Base-by-base conservation (phyloP, 2,113 vertebrate genomes). In the Hyperoodon ampullatus region DNA sequence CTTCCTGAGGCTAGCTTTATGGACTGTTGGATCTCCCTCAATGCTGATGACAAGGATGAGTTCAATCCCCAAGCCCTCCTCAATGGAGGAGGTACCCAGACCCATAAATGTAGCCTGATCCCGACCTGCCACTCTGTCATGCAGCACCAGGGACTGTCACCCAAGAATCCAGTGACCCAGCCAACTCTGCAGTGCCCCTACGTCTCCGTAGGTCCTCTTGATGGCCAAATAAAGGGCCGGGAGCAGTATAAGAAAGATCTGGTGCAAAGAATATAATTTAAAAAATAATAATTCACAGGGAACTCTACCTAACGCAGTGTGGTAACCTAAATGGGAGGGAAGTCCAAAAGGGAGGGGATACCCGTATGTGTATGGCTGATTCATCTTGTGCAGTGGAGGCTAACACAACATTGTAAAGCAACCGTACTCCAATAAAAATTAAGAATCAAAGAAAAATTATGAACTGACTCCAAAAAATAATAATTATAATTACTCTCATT, bases 161-260 rank as follows among this genome's bases (percentile, higher is more conserved):
- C 30, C 68, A 66, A 93, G 88, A 90, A 90, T 44, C 61, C 16
- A 85, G 30, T 12, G n/a, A 21, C 35, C 35, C 61, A 72, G 30
- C 1, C 47, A 60, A 80, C 5, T 77, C 60, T 42, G 13, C 9
- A 5, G 0, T 1, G 14, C 8, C 19, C 26, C 21, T 6, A 1
- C 39, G 18, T 74, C 28, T 53, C 82, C 50, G 21, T 0, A 83
- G 77, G 23, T 70, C 70, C 65, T 81, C 44, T 24, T 16, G 30
- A 30, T 18, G 47, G 26, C 18, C 13, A 75, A 74, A 81, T 8
- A 63, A 70, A 82, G n/a, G 30, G 12, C 28, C 9, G 63, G 26
- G 14, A 88, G 13, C 9, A 93, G 5, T 24, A 30, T 50, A 82
- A 70, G 30, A 53, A 85, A 61, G 21, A 16, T 39, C 77, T 42